Evolutionary conservation across 2,113 vertebrate species (phyloP).

Genomic region (Tenrec ecaudatus): DNA sequence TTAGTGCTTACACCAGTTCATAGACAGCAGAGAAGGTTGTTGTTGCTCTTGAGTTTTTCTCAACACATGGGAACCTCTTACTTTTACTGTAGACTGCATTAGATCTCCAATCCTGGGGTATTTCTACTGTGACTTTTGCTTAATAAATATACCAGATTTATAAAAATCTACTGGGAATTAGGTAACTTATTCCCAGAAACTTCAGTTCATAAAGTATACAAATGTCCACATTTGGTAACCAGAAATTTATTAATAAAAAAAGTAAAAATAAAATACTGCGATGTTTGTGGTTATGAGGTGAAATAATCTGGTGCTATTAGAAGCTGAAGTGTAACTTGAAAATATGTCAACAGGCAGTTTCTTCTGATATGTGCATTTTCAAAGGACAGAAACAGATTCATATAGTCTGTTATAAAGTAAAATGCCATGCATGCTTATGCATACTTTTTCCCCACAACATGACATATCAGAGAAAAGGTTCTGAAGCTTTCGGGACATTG

Average conservation of each 20-base stretch:
- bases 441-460: background rate
- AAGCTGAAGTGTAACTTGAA: background rate
- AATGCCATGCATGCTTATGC: background rate
- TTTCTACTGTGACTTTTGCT: background rate
- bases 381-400: slow-evolving; percentile 29
- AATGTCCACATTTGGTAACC: background rate
- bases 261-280: slow-evolving; percentile 38
- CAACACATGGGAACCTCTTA: background rate
- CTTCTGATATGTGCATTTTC: background rate
- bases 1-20: background rate
- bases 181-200: background rate
- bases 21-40: background rate
- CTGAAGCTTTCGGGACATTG: background rate
- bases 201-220: background rate
- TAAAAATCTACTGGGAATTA: background rate
- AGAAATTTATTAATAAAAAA: background rate
- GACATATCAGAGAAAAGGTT: background rate
- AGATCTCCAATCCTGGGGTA: background rate
- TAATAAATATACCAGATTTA: background rate
- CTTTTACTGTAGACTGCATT: background rate
- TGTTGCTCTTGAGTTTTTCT: background rate
- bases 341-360: background rate
- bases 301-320: background rate
- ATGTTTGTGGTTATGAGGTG: background rate
- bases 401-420: background rate